A percentile compares a stretch with the other conserved stretches of the same genome.
phyloP scores from a whole-genome alignment of 2,113 vertebrate species.

The Butorides virescens region DNA sequence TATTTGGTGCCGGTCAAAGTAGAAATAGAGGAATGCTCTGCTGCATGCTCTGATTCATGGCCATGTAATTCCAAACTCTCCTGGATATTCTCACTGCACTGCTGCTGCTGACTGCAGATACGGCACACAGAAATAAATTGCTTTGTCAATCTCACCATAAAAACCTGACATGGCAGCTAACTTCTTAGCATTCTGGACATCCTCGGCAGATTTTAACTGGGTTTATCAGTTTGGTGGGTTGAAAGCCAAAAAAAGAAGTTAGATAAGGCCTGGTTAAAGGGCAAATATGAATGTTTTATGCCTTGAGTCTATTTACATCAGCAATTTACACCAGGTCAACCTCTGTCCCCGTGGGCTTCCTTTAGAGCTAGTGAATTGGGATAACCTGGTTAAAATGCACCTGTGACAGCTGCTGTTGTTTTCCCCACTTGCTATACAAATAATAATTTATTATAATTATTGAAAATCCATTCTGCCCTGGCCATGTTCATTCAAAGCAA shows the following conservation, averaged over 20 bases:
- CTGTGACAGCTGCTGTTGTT: neutral
- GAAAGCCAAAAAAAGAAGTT: neutral
- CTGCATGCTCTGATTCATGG: neutral
- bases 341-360: neutral
- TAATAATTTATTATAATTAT: neutral
- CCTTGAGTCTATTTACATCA: neutral
- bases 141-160: neutral
- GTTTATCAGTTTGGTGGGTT: neutral
- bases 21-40: neutral
- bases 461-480: neutral
- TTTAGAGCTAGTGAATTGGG: neutral
- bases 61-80: neutral
- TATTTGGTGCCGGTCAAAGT: neutral
- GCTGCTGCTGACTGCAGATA: neutral
- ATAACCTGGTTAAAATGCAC: neutral
- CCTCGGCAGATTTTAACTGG: neutral
- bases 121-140: neutral
- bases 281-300: neutral
- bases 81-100: neutral
- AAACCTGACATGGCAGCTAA: neutral
- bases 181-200: neutral
- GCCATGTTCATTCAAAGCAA: neutral
- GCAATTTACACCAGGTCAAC: neutral
- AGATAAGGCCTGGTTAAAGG: neutral
- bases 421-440: neutral